Base-by-base conservation (phyloP, 2,113 vertebrate genomes). In the Edolisoma coerulescens region DNA sequence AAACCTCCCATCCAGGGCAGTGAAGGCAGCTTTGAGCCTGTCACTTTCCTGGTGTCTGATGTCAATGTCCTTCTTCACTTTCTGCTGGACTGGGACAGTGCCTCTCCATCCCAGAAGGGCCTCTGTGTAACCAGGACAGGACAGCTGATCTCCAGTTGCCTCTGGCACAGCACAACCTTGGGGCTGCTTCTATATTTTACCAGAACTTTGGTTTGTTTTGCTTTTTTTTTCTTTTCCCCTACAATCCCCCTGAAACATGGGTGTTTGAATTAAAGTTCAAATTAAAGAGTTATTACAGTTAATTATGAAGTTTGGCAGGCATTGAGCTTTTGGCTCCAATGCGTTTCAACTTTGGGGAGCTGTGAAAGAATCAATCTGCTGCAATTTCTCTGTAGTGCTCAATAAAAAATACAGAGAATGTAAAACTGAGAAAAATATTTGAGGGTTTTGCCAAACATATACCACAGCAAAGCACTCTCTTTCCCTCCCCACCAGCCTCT, bases 291-390 rank as follows among this genome's bases (percentile, higher is more conserved):
- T 91, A 87, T 89, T 96, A 73, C 67, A 71, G 87, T 93, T 96
- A 95, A 95, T 96, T 78, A 90, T 61, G 60, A 93, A 94, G 60
- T 88, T 79, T 90, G 95, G 92, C 95, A 92, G 87, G 75, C 79
- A 52, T 17, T 11, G 54, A 74, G 87, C 63, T 86, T 57, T 95
- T 57, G 0, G 52, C 32, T 96, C 87, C 49, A n/a, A 95, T 84
- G 54, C 57, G 28, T 88, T 95, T 85, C 64, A 70, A 4, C 94
- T 92, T 79, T 39, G 57, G 89, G 94, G 87, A 96, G 61, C 86
- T 84, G 90, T 44, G 87, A 95, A 95, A 78, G 52, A 87, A 95
- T 94, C 64, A 88, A 92, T 97, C 93, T 96, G 90, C 64, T 96
- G 60, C 68, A 37, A 37, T 84, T 83, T 81, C 78, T 63, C 27